Conservation (phyloP, 2,888 invertebrate genomes). For the Dysmachus trigonus region DNA sequence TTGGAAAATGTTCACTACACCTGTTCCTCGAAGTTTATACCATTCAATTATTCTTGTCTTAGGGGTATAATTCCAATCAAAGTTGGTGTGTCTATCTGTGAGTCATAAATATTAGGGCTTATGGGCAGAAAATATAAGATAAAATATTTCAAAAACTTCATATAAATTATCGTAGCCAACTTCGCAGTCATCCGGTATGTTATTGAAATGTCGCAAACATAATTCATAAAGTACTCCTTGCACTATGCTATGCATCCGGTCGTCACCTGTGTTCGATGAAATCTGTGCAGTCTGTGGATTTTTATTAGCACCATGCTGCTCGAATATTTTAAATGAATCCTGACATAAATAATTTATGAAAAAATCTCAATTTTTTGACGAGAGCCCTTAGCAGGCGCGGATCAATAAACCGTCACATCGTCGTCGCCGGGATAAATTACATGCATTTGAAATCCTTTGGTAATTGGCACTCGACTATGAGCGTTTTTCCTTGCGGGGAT, state of each 20-base stretch:
- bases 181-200: neutral
- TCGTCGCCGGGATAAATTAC: neutral
- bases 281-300: neutral
- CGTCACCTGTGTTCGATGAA: neutral
- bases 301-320: neutral
- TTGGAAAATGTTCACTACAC: too few species aligned
- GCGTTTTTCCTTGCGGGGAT: neutral
- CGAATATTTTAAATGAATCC: neutral
- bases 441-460: neutral
- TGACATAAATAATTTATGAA: neutral
- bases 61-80: too few species aligned
- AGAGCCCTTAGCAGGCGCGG: neutral
- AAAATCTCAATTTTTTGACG: neutral
- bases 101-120: too few species aligned
- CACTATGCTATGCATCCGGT: neutral
- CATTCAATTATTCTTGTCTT: too few species aligned
- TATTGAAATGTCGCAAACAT: neutral
- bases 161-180: neutral
- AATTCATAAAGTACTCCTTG: neutral
- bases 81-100: too few species aligned
- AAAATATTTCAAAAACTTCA: neutral
- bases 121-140: neutral
- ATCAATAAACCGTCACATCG: neutral
- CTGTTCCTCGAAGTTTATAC: too few species aligned
- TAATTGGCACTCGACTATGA: slow-evolving; percentile 10